Percentiles rank a stretch among this genome's conserved stretches.
phyloP scores from a whole-genome alignment of 2,888 invertebrate species.

The Dione juno region DNA sequence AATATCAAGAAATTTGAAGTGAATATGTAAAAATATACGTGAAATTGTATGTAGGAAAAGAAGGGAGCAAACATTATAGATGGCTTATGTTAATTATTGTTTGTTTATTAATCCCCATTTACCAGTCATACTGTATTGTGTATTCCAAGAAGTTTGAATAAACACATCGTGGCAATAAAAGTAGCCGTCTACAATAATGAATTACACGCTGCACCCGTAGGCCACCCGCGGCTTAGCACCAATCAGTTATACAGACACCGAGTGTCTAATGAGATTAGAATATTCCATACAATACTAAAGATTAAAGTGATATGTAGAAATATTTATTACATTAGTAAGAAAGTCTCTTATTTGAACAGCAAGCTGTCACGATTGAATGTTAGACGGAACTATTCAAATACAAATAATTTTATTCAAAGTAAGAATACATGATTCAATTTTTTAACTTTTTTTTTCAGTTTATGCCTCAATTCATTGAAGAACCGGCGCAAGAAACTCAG shows the following conservation, averaged over 20 bases:
- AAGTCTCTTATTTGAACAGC: neutral
- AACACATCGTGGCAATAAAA: constrained; percentile 16
- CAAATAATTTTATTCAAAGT: too few species aligned
- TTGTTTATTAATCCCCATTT: neutral
- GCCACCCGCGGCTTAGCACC: constrained; percentile 17
- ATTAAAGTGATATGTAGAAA: neutral
- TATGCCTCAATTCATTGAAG: too few species aligned
- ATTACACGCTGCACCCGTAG: neutral
- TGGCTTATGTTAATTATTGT: neutral
- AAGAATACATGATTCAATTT: too few species aligned
- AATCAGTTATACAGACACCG: neutral
- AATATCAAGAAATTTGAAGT: too few species aligned
- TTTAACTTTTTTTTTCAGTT: too few species aligned
- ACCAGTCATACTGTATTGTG: neutral
- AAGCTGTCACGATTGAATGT: neutral
- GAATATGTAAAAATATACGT: too few species aligned
- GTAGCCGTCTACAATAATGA: constrained; percentile 1
- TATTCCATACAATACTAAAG: neutral
- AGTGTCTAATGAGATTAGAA: constrained; percentile 10
- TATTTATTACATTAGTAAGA: neutral
- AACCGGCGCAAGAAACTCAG: too few species aligned
- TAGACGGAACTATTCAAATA: too few species aligned
- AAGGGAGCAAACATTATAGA: too few species aligned
- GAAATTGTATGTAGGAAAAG: too few species aligned
- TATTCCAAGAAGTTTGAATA: neutral